These are phyloP conservation scores for Brachionus calyciflorus DNA, from an alignment of 1,140 invertebrate species.

Conservation along the genomic window DNA sequence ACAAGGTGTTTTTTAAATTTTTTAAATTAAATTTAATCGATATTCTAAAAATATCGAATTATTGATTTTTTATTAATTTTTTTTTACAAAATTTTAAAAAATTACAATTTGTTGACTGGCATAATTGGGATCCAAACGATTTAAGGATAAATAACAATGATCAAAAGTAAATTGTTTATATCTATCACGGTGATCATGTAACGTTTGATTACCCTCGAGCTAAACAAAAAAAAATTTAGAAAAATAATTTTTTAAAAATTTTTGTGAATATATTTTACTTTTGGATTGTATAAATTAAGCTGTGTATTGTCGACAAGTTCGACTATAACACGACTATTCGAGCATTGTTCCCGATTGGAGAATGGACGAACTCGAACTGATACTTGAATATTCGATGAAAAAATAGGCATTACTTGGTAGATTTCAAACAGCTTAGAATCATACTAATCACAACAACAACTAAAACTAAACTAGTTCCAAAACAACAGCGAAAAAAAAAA, in stretches of 20 bases:
- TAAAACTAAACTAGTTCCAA: not conserved
- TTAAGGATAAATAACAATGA: conserved; percentile 30
- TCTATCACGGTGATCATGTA: conserved; percentile 31
- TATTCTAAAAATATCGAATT: too few relatives aligned
- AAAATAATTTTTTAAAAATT: too few relatives aligned
- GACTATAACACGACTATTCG: not conserved
- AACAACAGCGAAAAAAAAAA: too few relatives aligned
- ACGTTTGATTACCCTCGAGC: conserved; percentile 32
- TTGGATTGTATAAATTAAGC: conserved; percentile 5
- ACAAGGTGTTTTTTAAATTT: too few relatives aligned
- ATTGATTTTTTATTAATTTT: too few relatives aligned
- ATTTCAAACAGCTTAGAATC: not conserved
- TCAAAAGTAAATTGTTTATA: conserved; percentile 40
- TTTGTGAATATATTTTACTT: too few relatives aligned
- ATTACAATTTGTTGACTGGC: conserved; percentile 38
- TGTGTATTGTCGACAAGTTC: conserved; percentile 4
- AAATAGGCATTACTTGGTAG: conserved; percentile 17
- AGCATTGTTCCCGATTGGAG: not conserved
- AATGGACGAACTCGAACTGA: conserved; percentile 39
- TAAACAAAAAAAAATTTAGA: not conserved
- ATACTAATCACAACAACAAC: not conserved
- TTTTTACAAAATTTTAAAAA: too few relatives aligned
- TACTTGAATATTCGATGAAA: conserved; percentile 39
- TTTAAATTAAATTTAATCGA: too few relatives aligned
- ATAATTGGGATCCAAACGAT: not conserved